Evolutionary conservation across 2,888 invertebrate species (phyloP), one percentile per base, ranked within the genome.

Genomic region (Myopa testacea): DNA sequence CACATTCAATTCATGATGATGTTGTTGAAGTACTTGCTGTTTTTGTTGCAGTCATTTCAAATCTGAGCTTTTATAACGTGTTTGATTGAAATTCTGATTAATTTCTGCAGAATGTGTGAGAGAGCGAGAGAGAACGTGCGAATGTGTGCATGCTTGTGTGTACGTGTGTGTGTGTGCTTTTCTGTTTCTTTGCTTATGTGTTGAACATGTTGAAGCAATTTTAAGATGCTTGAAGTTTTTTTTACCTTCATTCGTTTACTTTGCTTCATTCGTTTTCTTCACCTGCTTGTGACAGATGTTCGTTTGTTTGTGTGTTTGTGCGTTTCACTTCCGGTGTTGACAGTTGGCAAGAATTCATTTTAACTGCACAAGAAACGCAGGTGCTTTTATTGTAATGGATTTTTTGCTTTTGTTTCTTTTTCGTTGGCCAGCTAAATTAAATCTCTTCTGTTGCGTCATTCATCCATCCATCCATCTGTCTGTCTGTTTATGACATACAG

Each of bases 11-110:
- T 73, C 19, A n/a, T 45, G 40, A 34, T 63, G 45, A 12, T 7
- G 19, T 38, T 26, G 26, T 62, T 63, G 50, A 38, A 19, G 60
- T 60, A 8, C 4, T 73, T 40, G 10, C 62, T 60, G n/a, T 14
- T 62, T 38, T 62, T 62, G 12, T 73, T n/a, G 38, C 26, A 26
- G 73, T 73, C 63, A 73, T 73, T 62, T 45, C 45, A 62, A 73
- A 73, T 73, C 73, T 63, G 37, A 62, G 73, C 50, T 73, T 63
- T 73, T 63, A 73, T 73, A 62, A 62, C 73, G 73, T 73, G 73
- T 73, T 73, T 73, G 73, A 73, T 73, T 62, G 73, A 73, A 73
- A 73, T 73, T 45, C 73, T 73, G 73, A 73, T 73, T 73, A 73
- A 73, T 73, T 73, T 73, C 73, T 62, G 63, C 73, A 73, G 50